Evolutionary conservation across 2,113 vertebrate species (phyloP).

Genomic region (Lathamus discolor): DNA sequence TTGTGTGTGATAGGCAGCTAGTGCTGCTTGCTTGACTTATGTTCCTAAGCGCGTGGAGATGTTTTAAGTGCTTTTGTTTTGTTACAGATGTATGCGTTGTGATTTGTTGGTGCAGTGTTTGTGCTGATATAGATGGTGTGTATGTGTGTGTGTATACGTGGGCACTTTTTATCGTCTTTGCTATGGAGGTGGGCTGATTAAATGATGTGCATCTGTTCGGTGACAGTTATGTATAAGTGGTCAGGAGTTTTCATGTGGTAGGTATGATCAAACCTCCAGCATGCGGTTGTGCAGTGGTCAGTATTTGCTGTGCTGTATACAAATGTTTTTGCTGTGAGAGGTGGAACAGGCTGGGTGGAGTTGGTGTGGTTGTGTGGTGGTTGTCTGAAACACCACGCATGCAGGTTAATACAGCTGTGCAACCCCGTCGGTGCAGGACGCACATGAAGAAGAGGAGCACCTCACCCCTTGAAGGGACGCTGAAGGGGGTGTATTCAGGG

Average conservation of each 20-base stretch:
- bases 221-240: fast-evolving
- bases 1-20: neutral
- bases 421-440: neutral
- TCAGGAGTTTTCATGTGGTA: neutral
- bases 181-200: neutral
- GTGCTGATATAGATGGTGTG: neutral
- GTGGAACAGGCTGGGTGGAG: neutral
- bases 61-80: neutral
- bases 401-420: neutral
- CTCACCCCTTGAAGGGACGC: neutral
- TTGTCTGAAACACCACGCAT: neutral
- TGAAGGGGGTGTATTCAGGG: neutral
- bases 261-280: neutral
- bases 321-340: neutral
- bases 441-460: neutral
- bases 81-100: neutral
- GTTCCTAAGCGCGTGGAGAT: neutral
- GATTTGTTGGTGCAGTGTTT: neutral
- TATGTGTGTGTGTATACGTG: neutral
- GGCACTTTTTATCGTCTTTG: neutral
- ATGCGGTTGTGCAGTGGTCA: neutral
- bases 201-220: neutral
- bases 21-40: neutral
- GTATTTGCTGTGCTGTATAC: neutral
- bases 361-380: neutral